Evolutionary conservation across 2,888 invertebrate genomes (phyloP), one percentile per base, ranked within the genome.

Genomic region (Argyra leucocephala): DNA sequence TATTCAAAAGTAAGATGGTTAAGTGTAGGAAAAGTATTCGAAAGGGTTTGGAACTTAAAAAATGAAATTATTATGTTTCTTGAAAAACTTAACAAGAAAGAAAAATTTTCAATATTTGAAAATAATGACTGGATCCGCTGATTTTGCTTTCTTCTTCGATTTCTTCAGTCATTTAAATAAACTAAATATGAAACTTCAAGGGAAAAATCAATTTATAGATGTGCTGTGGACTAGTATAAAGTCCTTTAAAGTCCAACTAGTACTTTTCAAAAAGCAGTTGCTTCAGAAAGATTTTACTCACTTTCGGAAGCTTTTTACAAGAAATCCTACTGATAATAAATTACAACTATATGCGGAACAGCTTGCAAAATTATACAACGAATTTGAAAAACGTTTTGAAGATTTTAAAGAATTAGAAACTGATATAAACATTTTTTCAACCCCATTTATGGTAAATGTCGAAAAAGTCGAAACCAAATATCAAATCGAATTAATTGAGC

Each of bases 241-340:
- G 57, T 57, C 21, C 57, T 57, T 57, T 57, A 57, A 57, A 57
- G 57, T 57, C 57, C n/a, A 57, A 57, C n/a, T 57, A 31, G 31
- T 31, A 31, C 21, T 57, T 57, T 57, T 57, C 57, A 57, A 57
- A 57, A 57, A 57, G 21, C 57, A 57, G 57, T 57, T 57, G 57
- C 57, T n/a, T 57, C 57, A 21, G 57, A 57, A 57, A 57, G 57
- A 57, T 57, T 57, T 57, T 57, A 57, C 21, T 57, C 57, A 57
- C 57, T 57, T 57, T 57, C 57, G 21, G 21, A 57, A 57, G 31
- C 31, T 31, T 57, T 21, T 57, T 7, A 57, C 57, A 57, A 57
- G 57, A 57, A 57, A 57, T 57, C 57, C 57, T 57, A 57, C 57
- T 57, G 57, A n/a, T 57, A 57, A 57, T 57, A 57, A 57, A 57